A percentile compares a stretch with the other conserved stretches of the same genome.
Conservation (phyloP, 2,888 invertebrate genomes). For the Teleiodes luculella region DNA sequence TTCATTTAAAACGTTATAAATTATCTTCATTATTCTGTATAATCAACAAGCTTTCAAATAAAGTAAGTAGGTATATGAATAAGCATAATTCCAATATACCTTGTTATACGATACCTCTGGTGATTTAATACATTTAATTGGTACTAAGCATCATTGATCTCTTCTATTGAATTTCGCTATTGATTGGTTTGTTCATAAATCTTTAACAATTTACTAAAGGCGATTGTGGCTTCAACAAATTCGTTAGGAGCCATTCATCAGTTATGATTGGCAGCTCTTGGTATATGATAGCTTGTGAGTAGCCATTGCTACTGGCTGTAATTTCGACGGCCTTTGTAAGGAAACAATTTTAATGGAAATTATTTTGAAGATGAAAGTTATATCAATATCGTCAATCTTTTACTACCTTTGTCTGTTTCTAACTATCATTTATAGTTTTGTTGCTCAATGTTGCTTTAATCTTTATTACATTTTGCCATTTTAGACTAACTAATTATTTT, state of each 20-base stretch:
- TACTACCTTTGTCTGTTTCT: too few species aligned
- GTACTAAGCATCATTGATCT: constrained; percentile 38
- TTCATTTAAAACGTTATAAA: too few species aligned
- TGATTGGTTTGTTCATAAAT: constrained; percentile 27
- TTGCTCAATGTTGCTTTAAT: too few species aligned
- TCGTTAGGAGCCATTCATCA: constrained; percentile 66
- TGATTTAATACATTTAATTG: constrained; percentile 40
- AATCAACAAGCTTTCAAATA: too few species aligned
- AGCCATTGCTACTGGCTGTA: constrained; percentile 55
- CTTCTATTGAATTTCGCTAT: not conserved
- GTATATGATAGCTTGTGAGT: constrained; percentile 29
- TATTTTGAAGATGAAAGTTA: not conserved
- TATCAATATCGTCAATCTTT: not conserved
- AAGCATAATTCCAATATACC: not conserved
- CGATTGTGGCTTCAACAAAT: constrained; percentile 60
- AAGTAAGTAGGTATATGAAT: not conserved
- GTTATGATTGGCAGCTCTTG: constrained; percentile 55
- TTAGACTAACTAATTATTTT: too few species aligned
- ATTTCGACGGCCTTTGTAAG: not conserved
- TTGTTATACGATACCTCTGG: constrained; percentile 23
- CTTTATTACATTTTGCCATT: too few species aligned
- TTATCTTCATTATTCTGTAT: too few species aligned
- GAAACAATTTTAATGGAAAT: not conserved
- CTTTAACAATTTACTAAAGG: constrained; percentile 46
- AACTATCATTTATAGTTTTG: too few species aligned